Conservation (phyloP, 2,113 vertebrate species). For the Synchiropus splendidus region DNA sequence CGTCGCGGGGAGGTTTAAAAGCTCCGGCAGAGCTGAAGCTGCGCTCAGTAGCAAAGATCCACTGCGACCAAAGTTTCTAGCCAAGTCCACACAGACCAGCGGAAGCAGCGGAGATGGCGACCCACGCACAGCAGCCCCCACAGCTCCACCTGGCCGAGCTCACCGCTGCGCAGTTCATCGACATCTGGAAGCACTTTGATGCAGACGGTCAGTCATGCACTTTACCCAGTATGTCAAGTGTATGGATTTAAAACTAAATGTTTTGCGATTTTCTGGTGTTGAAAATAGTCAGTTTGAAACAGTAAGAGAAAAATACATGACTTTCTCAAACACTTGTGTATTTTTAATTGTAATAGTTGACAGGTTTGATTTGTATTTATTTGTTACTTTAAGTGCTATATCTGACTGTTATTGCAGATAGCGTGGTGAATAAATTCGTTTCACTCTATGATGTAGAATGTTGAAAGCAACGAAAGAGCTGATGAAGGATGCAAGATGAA, state of each 20-base stretch:
- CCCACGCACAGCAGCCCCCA: conserved; percentile 72
- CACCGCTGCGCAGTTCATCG: conserved; percentile 89
- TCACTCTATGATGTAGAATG: not conserved
- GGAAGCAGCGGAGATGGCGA: conserved; percentile 66
- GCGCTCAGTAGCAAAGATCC: conserved; percentile 37
- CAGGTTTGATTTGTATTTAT: too few relatives aligned
- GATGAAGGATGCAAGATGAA: too few relatives aligned
- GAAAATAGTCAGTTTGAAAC: too few relatives aligned
- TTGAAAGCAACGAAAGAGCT: not conserved
- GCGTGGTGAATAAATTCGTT: not conserved
- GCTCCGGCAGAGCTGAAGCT: conserved; percentile 42
- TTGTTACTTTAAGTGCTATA: too few relatives aligned
- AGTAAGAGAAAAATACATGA: too few relatives aligned
- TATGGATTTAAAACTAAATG: too few relatives aligned
- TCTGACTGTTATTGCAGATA: not conserved
- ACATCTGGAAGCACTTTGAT: conserved; percentile 93
- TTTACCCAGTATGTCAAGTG: too few relatives aligned
- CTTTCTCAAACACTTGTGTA: too few relatives aligned
- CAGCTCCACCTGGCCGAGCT: conserved; percentile 85
- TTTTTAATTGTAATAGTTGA: too few relatives aligned
- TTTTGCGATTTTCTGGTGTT: too few relatives aligned
- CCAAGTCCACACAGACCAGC: conserved; percentile 7
- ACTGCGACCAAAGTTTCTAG: conserved; percentile 40
- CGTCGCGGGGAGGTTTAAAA: conserved; percentile 65
- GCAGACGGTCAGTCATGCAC: conserved; percentile 77